Base-by-base conservation (phyloP, 2,797 vertebrate species). In the Sebastes hubbsi region DNA sequence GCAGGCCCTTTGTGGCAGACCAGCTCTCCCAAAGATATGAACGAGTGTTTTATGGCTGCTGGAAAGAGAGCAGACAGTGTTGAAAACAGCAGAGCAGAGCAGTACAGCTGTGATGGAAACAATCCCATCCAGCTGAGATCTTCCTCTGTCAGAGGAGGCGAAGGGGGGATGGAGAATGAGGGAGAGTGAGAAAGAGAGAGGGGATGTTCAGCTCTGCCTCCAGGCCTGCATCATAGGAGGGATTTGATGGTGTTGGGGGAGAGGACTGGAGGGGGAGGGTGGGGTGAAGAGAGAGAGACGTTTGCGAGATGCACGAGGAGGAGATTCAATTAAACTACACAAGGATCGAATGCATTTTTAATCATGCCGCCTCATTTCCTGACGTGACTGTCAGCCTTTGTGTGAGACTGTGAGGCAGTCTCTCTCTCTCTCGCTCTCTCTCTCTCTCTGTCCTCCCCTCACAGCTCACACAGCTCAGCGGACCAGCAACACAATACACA, bases 241-340 rank as follows among this genome's bases (percentile, higher is more conserved):
- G 58, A 55, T 55, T 82, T 78, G 77, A 64, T 66, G 78, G 68
- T 78, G 82, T 36, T 82, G 72, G 59, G 42, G 59, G 72, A 46
- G 64, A 62, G 52, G 70, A 62, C 4, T 25, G 16, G 54, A 38
- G 54, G 79, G 52, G 71, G 62, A 69, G 72, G 79, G 12, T 2
- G 2, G 11, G 12, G 11, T 36, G 34, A 36, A 38, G 36, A 55
- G 38, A 42, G 38, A 7, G 42, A 46, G 60, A 25, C 14, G 38
- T 74, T 82, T 72, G 78, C 65, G 25, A 72, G 70, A 67, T 65
- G 82, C 65, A 67, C 1, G 32, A 89, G 90, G 86, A 86, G 88
- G 90, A 88, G 91, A 93, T 92, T 92, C 89, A 94, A 94, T 95
- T 93, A 92, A 88, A 90, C 85, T 88, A 92, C 87, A 93, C 82